phyloP scores from a whole-genome alignment of 2,888 invertebrate genomes.

The Perithous albicinctus region DNA sequence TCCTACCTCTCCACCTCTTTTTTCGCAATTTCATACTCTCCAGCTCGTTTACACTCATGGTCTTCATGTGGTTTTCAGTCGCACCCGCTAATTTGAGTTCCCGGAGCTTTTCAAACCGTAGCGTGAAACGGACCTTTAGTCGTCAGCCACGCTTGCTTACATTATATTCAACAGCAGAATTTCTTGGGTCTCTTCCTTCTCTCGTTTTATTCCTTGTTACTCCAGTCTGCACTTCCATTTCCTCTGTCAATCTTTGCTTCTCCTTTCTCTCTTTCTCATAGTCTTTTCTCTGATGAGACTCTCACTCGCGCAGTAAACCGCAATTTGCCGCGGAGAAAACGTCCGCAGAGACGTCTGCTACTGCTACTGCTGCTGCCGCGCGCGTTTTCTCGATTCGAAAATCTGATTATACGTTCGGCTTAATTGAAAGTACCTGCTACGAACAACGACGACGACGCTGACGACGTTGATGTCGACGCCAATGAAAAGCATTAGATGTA shows the following conservation, averaged over 20 bases:
- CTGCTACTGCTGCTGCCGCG: conserved; percentile 22
- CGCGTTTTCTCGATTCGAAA: conserved; percentile 60
- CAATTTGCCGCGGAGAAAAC: conserved; percentile 35
- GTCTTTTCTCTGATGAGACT: background rate
- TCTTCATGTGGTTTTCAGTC: conserved; percentile 19
- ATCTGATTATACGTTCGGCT: conserved; percentile 65
- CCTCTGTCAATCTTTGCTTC: conserved; percentile 13
- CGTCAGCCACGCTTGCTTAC: conserved; percentile 44
- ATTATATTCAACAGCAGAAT: conserved; percentile 41
- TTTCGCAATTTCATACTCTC: conserved; percentile 54
- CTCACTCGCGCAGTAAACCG: conserved; percentile 8
- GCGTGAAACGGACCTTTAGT: conserved; percentile 8
- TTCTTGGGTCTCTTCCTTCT: conserved; percentile 31
- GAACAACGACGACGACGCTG: conserved; percentile 27
- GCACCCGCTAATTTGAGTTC: conserved; percentile 30
- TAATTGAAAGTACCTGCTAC: conserved; percentile 59
- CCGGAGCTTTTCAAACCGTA: conserved; percentile 22
- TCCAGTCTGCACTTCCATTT: background rate
- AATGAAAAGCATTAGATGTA: conserved; percentile 39
- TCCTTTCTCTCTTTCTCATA: background rate
- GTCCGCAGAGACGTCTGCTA: background rate
- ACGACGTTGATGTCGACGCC: conserved; percentile 25
- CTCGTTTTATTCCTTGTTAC: conserved; percentile 17
- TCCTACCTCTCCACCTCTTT: conserved; percentile 41
- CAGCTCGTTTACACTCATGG: conserved; percentile 7